Evolutionary conservation across 2,888 invertebrate species (phyloP), one percentile per base, ranked within the genome.

Genomic region (Smittia aterrima): DNA sequence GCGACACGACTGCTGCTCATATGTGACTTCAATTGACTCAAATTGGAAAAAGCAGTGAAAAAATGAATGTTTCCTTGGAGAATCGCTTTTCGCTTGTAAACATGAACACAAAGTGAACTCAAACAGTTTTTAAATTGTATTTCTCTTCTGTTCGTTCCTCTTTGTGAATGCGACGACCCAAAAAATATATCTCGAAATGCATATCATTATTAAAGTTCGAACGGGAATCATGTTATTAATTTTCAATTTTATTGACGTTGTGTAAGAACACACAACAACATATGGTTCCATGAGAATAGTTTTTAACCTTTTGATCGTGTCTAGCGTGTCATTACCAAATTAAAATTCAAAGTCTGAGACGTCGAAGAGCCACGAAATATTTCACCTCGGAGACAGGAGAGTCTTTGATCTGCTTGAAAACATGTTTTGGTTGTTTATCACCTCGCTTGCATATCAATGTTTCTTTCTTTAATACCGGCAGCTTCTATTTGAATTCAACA

Each of bases 331-430:
- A 66, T 40, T 40, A 66, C 40, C 40, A 38, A 66, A 40, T 66
- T 66, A 66, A 66, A 66, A 66, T 66, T 66, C 66, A 66, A 66
- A 13, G 22, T 40, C 22, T 20, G 25, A 40, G 38, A 38, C 40
- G 18, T 40, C n/a, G 22, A 66, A 38, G 4, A 40, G 40, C 32
- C 66, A 38, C 32, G 38, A 40, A 40, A 66, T 66, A 66, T 66
- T 66, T 66, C 66, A 66, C 66, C 66, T 66, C 64, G 16, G 25
- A 24, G 16, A 25, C 22, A 53, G 4, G 18, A 13, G 22, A 66
- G 32, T 66, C 40, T 66, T 66, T 66, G 66, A 66, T 66, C 66
- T 66, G 66, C 40, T 66, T 66, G 40, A 40, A 66, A 66, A 66
- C 66, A 66, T 66, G 40, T 66, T 66, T 64, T 27, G 27, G 66